Base-by-base conservation (phyloP, 2,113 vertebrate genomes). In the Pterocles gutturalis region DNA sequence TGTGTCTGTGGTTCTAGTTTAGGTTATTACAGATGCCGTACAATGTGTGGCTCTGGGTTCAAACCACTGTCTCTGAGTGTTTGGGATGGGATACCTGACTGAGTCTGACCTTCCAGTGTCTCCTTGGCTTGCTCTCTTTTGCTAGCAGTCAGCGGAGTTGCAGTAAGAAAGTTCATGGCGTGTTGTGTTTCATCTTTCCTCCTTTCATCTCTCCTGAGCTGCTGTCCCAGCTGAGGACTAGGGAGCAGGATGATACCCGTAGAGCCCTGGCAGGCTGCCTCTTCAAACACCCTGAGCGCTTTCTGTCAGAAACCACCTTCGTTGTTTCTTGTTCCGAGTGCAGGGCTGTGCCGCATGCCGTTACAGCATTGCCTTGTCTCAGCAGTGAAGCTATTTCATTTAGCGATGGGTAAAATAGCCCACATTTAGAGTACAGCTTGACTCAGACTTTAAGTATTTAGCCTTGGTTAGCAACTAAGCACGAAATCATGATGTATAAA, bases 181-280 rank as follows among this genome's bases (percentile, higher is more conserved):
- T 13, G 38, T 36, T 84, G 45, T 58, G 71, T 90, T 96, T 89
- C 53, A 45, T 87, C 83, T 64, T 75, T n/a, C 19, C 38, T 95
- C 25, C 65, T 87, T 93, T 91, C 54, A 79, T 87, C 83, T 73
- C 48, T 75, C 48, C 65, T 33, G 60, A 92, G 82, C 81, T 55
- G 73, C 75, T 94, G 76, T 90, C 92, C 65, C 81, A 91, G 81
- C 17, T 87, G 96, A 89, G 83, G 72, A 55, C 48, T 36, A 69
- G 82, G 83, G 92, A 83, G 83, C 25, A 83, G 91, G 95, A 96
- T 89, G 95, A 93, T 90, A 93, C 87, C 82, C 45, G 2, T 64
- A 51, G 61, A 93, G 69, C 1, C 33, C 91, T 96, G 96, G 93
- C 92, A 96, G n/a, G 26, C 34, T 89, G 95, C 94, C 96, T 97